Percentiles rank a stretch among this genome's conserved stretches.
Conservation (phyloP, 2,888 invertebrate genomes). For the Sympetrum striolatum region DNA sequence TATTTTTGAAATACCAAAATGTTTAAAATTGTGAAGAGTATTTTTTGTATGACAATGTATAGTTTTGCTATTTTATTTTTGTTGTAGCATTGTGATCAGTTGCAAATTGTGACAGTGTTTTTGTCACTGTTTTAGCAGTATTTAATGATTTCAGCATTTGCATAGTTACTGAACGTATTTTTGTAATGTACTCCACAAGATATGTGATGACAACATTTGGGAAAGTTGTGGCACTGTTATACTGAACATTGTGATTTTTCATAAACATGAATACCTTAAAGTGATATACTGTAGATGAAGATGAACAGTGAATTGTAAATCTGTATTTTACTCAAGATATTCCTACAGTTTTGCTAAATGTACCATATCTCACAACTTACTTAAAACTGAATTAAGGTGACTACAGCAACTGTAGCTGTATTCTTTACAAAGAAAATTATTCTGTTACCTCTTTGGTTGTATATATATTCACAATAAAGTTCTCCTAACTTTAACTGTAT, state of each 20-base stretch:
- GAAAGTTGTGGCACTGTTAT: neutral
- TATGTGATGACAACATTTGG: neutral
- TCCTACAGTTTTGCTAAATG: neutral
- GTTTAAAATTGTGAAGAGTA: neutral
- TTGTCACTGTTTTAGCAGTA: conserved; percentile 21
- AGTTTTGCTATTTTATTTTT: conserved; percentile 30
- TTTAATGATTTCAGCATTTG: neutral
- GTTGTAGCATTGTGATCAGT: neutral
- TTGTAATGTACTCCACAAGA: neutral
- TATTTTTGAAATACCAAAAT: neutral
- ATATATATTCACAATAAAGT: no score
- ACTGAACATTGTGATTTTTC: neutral
- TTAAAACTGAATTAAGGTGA: neutral
- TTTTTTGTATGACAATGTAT: conserved; percentile 3
- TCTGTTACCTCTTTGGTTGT: neutral
- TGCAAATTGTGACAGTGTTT: neutral
- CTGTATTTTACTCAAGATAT: neutral
- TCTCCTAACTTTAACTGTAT: no score
- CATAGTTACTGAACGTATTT: neutral
- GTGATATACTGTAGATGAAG: neutral
- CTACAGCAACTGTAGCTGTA: neutral
- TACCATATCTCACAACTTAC: neutral
- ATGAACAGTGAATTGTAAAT: neutral
- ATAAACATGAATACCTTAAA: neutral
- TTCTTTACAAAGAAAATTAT: neutral